A percentile compares a stretch with the other conserved stretches of the same genome.
phyloP scores from a whole-genome alignment of 2,888 invertebrate species.

The Chrysolina americana region DNA sequence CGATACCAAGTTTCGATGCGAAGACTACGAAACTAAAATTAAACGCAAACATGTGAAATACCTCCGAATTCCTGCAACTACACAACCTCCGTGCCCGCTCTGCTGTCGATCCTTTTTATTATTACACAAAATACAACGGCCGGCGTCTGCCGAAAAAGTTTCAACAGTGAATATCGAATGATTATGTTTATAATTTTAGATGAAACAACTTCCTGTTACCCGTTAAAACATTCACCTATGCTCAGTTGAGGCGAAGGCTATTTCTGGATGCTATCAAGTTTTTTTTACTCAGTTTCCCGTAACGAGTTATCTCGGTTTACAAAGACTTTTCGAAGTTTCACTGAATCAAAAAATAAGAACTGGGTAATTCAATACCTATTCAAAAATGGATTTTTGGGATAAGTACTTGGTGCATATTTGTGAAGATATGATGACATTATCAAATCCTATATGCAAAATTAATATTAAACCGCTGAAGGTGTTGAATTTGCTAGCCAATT shows the following conservation, averaged over 20 bases:
- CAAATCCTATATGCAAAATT: too few relatives aligned
- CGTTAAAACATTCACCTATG: constrained; percentile 25
- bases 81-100: constrained; percentile 29
- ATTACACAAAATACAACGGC: constrained; percentile 18
- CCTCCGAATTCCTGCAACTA: constrained; percentile 44
- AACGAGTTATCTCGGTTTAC: constrained; percentile 21
- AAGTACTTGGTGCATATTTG: too few relatives aligned
- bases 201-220: constrained; percentile 54
- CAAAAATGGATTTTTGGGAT: too few relatives aligned
- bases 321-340: constrained; percentile 12
- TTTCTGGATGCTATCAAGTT: constrained; percentile 27
- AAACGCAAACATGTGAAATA: constrained; percentile 39
- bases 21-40: constrained; percentile 41
- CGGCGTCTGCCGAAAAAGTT: constrained; percentile 5
- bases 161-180: constrained; percentile 31
- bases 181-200: constrained; percentile 56
- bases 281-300: constrained; percentile 19
- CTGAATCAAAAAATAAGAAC: background rate
- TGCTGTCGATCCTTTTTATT: constrained; percentile 37
- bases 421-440: too few relatives aligned
- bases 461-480: too few relatives aligned
- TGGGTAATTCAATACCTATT: too few relatives aligned
- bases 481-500: too few relatives aligned
- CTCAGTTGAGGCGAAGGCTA: constrained; percentile 2
- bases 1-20: constrained; percentile 22